A percentile compares a stretch with the other conserved stretches of the same genome.
phyloP scores from a whole-genome alignment of 2,797 vertebrate species.

The Rhinichthys osculus region DNA sequence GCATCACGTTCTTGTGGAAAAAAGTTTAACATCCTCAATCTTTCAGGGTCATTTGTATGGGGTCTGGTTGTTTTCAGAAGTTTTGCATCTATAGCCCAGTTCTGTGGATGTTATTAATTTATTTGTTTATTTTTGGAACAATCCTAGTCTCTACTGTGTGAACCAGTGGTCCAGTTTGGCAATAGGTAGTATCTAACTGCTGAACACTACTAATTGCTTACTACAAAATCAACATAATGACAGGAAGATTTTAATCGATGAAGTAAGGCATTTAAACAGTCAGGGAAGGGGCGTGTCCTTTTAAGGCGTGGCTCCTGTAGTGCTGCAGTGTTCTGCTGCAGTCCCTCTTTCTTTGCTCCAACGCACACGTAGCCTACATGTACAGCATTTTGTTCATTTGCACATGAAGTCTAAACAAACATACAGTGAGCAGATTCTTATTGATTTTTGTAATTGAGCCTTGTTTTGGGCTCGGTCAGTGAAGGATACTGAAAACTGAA shows the following conservation, averaged over 20 bases:
- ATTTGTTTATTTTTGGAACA: neutral
- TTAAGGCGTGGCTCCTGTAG: conserved; percentile 66
- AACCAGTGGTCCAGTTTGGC: neutral
- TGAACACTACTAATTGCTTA: neutral
- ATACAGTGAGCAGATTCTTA: conserved; percentile 55
- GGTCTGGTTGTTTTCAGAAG: neutral
- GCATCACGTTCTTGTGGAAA: neutral
- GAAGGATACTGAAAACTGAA: conserved; percentile 38
- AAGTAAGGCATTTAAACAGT: neutral
- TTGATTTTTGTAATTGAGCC: conserved; percentile 71
- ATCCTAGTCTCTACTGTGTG: neutral
- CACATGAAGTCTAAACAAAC: conserved; percentile 67
- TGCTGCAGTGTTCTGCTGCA: conserved; percentile 73
- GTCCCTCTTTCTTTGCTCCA: conserved; percentile 44
- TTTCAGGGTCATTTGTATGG: neutral
- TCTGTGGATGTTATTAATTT: neutral
- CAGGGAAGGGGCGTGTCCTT: conserved; percentile 39
- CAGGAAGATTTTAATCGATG: neutral
- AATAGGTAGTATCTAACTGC: neutral
- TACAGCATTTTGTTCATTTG: conserved; percentile 69
- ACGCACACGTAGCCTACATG: neutral
- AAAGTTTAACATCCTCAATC: neutral
- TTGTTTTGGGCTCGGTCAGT: conserved; percentile 44
- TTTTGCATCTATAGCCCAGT: conserved; percentile 2
- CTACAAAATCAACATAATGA: neutral